Evolutionary conservation across 1,140 invertebrate genomes (phyloP).

Genomic region (Zaprionus taronus): DNA sequence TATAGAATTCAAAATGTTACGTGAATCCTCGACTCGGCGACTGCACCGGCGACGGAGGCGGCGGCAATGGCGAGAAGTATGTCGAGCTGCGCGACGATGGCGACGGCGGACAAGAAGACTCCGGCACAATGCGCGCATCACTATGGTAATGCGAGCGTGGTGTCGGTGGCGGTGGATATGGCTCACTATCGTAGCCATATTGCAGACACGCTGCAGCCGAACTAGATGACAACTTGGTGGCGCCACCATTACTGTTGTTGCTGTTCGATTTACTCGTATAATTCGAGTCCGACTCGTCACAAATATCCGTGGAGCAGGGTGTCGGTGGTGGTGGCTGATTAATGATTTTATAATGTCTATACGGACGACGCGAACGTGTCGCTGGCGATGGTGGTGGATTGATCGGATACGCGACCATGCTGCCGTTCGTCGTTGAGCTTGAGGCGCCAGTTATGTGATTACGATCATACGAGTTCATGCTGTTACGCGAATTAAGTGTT

Average conservation of each 20-base stretch:
- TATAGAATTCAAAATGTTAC: slow-evolving; percentile 83
- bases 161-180: slow-evolving; percentile 93
- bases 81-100: slow-evolving; percentile 91
- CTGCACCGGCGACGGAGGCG: slow-evolving; percentile 89
- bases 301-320: slow-evolving; percentile 96
- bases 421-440: slow-evolving; percentile 89
- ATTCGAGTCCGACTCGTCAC: slow-evolving; percentile 93
- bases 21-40: slow-evolving; percentile 85
- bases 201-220: slow-evolving; percentile 79
- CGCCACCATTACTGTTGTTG: slow-evolving; percentile 79
- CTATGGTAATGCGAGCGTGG: slow-evolving; percentile 91
- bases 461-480: slow-evolving; percentile 89
- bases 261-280: slow-evolving; percentile 85
- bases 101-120: slow-evolving; percentile 89
- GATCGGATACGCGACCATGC: slow-evolving; percentile 84
- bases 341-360: slow-evolving; percentile 90
- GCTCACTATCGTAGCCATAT: slow-evolving; percentile 88
- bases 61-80: slow-evolving; percentile 90
- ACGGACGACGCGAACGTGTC: slow-evolving; percentile 90
- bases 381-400: slow-evolving; percentile 96
- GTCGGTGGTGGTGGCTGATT: slow-evolving; percentile 96
- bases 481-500: slow-evolving; percentile 87
- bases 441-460: slow-evolving; percentile 93
- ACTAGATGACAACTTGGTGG: slow-evolving; percentile 73
- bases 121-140: slow-evolving; percentile 85